Base-by-base conservation (phyloP, 2,113 vertebrate species). In the Bucco capensis region DNA sequence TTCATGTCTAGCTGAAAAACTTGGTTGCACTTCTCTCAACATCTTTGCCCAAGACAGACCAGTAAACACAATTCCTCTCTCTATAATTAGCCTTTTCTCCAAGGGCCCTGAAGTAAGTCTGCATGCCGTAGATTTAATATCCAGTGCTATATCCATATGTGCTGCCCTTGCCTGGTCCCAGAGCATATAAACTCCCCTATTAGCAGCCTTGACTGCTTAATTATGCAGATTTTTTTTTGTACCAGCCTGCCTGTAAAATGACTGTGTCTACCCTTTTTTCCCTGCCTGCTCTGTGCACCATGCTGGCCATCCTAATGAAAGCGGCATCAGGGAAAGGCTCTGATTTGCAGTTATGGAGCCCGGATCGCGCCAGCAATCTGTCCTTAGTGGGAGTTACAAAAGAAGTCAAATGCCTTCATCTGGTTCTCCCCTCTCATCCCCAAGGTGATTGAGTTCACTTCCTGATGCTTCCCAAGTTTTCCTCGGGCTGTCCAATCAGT, bases 401-500 rank as follows among this genome's bases (percentile, higher is more conserved):
- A 98, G 98, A 99, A 98, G 98, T 98, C 98, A 98, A 98, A 98
- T 97, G 97, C 97, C 98, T 98, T 98, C 97, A 98, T 98, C 97
- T 98, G 97, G 96, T 96, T 98, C 97, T 98, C 98, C 98, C 98
- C 98, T 97, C 98, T 97, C 98, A 98, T 98, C 98, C 98, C 98
- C 98, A 98, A 98, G 98, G 97, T 98, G 98, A 98, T 97, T 98
- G 98, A 99, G 98, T 98, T 99, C 98, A 99, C 98, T 99, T 99
- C 98, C 98, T 98, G 97, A 98, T 97, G 97, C 98, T 98, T 97
- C 98, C 98, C 96, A 97, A 98, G 98, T 98, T 98, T 98, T 98
- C 98, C 98, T 98, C 96, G 90, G 98, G 98, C 98, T 98, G 98
- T 97, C 98, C 98, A 99, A 99, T 99, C 98, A 98, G 98, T 96